Evolutionary conservation across 1,140 invertebrate species (phyloP).

Genomic region (Drusus annulatus): DNA sequence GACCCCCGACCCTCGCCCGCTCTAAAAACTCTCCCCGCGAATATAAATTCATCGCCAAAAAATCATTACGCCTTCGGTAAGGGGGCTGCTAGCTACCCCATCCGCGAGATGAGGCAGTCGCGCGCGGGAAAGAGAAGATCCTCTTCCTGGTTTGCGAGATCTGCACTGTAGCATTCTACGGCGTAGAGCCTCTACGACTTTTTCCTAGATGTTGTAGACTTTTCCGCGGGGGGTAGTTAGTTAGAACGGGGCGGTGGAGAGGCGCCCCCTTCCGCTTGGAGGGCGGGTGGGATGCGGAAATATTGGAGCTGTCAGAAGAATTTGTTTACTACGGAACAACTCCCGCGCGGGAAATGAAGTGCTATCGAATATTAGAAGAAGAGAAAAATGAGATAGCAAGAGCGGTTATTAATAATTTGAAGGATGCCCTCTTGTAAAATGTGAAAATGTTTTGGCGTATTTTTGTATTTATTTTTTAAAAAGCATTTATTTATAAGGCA

Average conservation of each 20-base stretch:
- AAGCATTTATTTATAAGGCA: neutral
- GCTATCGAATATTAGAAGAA: slow-evolving; percentile 56
- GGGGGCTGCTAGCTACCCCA: slow-evolving; percentile 69
- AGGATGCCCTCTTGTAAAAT: no score
- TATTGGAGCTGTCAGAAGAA: slow-evolving; percentile 60
- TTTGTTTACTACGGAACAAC: slow-evolving; percentile 58
- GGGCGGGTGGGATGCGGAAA: slow-evolving; percentile 51
- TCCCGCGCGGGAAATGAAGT: slow-evolving; percentile 57
- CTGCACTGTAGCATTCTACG: slow-evolving; percentile 42
- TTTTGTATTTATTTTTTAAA: no score
- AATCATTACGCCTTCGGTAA: slow-evolving; percentile 71
- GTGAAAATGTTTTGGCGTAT: no score
- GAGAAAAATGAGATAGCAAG: slow-evolving; percentile 31
- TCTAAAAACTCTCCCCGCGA: slow-evolving; percentile 60
- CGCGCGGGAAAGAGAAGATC: slow-evolving; percentile 30
- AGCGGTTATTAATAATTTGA: slow-evolving; percentile 23
- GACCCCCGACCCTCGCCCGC: slow-evolving; percentile 64
- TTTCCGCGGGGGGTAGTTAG: slow-evolving; percentile 51
- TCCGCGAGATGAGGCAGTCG: slow-evolving; percentile 28
- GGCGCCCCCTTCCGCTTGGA: slow-evolving; percentile 15
- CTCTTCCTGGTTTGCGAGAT: slow-evolving; percentile 41
- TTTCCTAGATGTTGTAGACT: slow-evolving; percentile 53
- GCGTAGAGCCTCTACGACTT: slow-evolving; percentile 47
- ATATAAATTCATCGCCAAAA: slow-evolving; percentile 75
- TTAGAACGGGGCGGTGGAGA: slow-evolving; percentile 28